Evolutionary conservation across 2,888 invertebrate genomes (phyloP), one percentile per base, ranked within the genome.

Genomic region (Sinelater perroti): DNA sequence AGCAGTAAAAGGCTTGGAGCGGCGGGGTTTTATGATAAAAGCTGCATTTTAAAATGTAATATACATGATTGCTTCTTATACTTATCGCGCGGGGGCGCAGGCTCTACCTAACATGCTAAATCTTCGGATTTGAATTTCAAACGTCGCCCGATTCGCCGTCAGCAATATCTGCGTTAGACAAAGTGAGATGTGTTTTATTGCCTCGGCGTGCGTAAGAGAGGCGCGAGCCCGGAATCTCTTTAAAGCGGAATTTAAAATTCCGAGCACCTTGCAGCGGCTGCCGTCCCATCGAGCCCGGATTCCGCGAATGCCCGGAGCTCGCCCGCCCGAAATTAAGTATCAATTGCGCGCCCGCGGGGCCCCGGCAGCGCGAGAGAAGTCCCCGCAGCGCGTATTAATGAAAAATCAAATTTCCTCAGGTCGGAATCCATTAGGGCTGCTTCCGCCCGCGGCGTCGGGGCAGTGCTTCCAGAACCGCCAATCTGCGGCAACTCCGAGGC

Each of bases 81-180:
- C 63, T 63, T 65, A 67, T 61, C 61, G 58, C 52, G 40, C 56
- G 50, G 40, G 60, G 50, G 56, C 60, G 52, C 44, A 33, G 58
- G 50, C 60, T 60, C 60, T 62, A 64, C 64, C 62, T 65, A 62
- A 60, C 65, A 62, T 61, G 62, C 61, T 67, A 67, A 67, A 67
- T 66, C 63, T 62, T 28, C 33, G 60, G 67, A 67, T 67, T 67
- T 67, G 67, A 67, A 67, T 67, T 66, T 66, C 66, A 67, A 67
- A 62, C 67, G 53, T 60, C 62, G 59, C 65, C 49, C 62, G 60
- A 60, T 64, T 55, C 61, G 56, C 65, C 62, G 64, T 66, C 64
- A 67, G 65, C 66, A 66, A 67, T 66, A 67, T 67, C 62, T 65
- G 61, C 63, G 56, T 60, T 60, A 62, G 67, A 67, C 64, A 65